Percentiles rank a stretch among this genome's conserved stretches.
Conservation (phyloP, 2,113 vertebrate genomes). For the Mormyrus lacerda region DNA sequence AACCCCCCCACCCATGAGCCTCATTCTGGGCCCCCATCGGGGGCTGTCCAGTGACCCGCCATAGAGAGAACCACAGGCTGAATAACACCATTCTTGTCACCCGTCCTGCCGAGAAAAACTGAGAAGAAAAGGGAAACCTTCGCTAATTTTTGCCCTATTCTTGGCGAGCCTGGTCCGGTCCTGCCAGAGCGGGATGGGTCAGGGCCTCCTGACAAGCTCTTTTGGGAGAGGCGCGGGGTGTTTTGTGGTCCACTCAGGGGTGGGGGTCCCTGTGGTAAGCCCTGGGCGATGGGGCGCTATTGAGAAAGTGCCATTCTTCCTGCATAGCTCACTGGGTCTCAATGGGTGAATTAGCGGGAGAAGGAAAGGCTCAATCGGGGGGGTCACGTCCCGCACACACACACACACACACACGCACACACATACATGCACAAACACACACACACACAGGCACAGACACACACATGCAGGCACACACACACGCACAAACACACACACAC, state of each 20-base stretch:
- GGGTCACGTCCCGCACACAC: slow-evolving; percentile 32
- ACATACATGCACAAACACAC: background rate
- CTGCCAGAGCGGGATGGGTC: slow-evolving; percentile 28
- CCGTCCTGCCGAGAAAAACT: slow-evolving; percentile 40
- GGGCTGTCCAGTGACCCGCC: background rate
- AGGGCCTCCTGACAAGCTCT: slow-evolving; percentile 15
- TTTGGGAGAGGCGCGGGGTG: slow-evolving; percentile 5
- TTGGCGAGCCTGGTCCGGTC: slow-evolving; percentile 37
- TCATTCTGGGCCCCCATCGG: background rate
- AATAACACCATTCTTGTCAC: slow-evolving; percentile 55
- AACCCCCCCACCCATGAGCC: background rate
- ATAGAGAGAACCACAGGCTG: slow-evolving; percentile 32
- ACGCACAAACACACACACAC: background rate
- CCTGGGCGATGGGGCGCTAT: slow-evolving; percentile 47
- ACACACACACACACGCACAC: background rate
- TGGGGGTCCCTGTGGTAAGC: slow-evolving; percentile 52
- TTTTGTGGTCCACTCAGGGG: slow-evolving; percentile 52
- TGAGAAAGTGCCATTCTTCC: slow-evolving; percentile 53
- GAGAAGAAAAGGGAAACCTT: slow-evolving; percentile 11
- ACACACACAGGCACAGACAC: background rate
- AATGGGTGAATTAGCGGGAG: slow-evolving; percentile 60
- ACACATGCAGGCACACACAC: background rate
- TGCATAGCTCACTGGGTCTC: slow-evolving; percentile 50
- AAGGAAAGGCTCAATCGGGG: slow-evolving; percentile 56
- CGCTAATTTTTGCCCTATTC: slow-evolving; percentile 37